phyloP scores from a whole-genome alignment of 2,797 vertebrate species.

The Tadarida brasiliensis region DNA sequence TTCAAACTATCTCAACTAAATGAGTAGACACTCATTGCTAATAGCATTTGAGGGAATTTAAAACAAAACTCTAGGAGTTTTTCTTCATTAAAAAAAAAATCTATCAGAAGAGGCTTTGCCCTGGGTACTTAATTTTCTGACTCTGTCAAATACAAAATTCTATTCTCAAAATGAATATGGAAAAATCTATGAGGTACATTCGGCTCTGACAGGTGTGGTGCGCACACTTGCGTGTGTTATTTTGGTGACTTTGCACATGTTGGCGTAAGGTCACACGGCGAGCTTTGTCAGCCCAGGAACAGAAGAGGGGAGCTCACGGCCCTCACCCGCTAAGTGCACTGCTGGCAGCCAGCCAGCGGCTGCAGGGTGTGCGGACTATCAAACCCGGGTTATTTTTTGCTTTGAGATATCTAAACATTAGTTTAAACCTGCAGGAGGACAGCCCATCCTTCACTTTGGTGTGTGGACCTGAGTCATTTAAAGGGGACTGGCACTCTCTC shows the following conservation, averaged over 20 bases:
- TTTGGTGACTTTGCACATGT: conserved; percentile 62
- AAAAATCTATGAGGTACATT: conserved; percentile 77
- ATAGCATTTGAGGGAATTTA: conserved; percentile 48
- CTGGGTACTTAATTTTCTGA: conserved; percentile 82
- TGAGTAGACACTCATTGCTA: conserved; percentile 9
- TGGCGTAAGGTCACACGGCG: conserved; percentile 57
- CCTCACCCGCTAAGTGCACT: conserved; percentile 23
- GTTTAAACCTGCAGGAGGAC: conserved; percentile 7
- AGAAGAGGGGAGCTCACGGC: not conserved
- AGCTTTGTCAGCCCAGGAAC: conserved; percentile 47
- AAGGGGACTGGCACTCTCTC: not conserved
- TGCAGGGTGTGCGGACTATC: not conserved
- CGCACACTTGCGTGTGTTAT: conserved; percentile 46
- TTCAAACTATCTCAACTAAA: conserved; percentile 7
- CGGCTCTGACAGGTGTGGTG: conserved; percentile 72
- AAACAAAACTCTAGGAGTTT: conserved; percentile 65
- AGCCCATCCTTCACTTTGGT: conserved; percentile 23
- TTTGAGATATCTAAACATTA: not conserved
- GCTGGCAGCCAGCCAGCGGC: conserved; percentile 47
- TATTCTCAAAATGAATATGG: conserved; percentile 80
- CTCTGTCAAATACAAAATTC: conserved; percentile 82
- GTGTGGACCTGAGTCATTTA: not conserved
- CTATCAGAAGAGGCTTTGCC: conserved; percentile 57
- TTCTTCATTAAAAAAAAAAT: not conserved
- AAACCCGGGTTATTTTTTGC: conserved; percentile 2